Conservation (phyloP, 1,140 invertebrate species). For the Lasaia peninsularis region DNA sequence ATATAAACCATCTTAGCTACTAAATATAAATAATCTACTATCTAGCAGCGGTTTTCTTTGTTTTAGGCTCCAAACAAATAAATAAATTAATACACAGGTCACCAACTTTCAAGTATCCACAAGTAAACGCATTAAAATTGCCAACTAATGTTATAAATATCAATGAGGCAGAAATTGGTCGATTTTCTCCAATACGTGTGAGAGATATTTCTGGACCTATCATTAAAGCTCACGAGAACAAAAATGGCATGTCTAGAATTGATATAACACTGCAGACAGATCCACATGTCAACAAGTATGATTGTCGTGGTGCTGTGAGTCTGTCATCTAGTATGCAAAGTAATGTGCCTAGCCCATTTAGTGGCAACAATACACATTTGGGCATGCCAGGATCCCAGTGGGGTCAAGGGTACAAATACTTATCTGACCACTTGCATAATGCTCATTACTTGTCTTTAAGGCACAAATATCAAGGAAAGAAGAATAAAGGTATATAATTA, state of each 20-base stretch:
- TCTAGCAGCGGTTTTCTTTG: not conserved
- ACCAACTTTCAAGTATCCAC: slow-evolving; percentile 52
- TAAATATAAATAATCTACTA: not conserved
- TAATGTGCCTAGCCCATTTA: slow-evolving; percentile 84
- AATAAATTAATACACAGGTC: slow-evolving; percentile 56
- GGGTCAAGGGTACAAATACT: slow-evolving; percentile 82
- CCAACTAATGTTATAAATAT: slow-evolving; percentile 78
- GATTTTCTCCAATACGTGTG: slow-evolving; percentile 80
- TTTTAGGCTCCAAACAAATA: slow-evolving; percentile 24
- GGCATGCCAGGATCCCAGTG: slow-evolving; percentile 86
- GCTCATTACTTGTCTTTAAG: slow-evolving; percentile 79
- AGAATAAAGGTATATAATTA: slow-evolving; percentile 50
- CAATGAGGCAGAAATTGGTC: slow-evolving; percentile 79
- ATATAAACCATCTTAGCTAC: not conserved
- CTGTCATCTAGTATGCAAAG: slow-evolving; percentile 85
- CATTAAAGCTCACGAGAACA: slow-evolving; percentile 66
- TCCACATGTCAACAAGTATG: slow-evolving; percentile 81
- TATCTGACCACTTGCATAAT: slow-evolving; percentile 81
- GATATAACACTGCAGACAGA: slow-evolving; percentile 70
- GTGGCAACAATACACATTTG: slow-evolving; percentile 79
- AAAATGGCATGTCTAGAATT: slow-evolving; percentile 41
- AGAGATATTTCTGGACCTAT: slow-evolving; percentile 80
- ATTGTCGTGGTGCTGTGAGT: slow-evolving; percentile 82
- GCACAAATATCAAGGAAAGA: slow-evolving; percentile 57
- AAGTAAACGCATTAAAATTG: slow-evolving; percentile 53